These are phyloP conservation scores for Chromis chromis DNA, from an alignment of 2,797 vertebrate genomes.

Conservation along the genomic window DNA sequence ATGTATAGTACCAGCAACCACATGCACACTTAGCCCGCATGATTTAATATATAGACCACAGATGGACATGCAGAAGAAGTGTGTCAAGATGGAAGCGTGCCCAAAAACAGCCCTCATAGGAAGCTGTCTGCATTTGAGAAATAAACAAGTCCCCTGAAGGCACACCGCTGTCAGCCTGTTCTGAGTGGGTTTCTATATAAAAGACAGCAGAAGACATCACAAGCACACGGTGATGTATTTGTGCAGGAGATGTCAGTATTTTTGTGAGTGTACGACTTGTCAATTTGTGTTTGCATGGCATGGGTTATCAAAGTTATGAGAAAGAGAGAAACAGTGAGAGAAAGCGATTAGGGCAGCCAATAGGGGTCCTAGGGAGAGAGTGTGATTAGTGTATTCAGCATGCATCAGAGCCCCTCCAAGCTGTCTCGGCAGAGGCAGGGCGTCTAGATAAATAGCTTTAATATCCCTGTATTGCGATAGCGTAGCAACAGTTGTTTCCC, in stretches of 20 bases:
- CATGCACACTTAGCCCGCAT: conserved; percentile 16
- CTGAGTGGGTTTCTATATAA: conserved; percentile 27
- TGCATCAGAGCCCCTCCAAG: conserved; percentile 76
- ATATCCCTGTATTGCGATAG: conserved; percentile 76
- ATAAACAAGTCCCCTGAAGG: conserved; percentile 50
- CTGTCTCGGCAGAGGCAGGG: conserved; percentile 69
- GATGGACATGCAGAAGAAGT: conserved; percentile 60
- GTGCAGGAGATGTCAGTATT: conserved; percentile 30
- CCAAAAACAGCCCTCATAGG: conserved; percentile 53
- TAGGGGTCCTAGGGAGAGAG: conserved; percentile 65
- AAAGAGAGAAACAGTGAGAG: conserved; percentile 45
- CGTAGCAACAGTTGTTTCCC: conserved; percentile 83
- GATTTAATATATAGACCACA: conserved; percentile 47
- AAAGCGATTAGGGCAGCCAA: conserved; percentile 64
- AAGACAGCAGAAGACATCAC: conserved; percentile 7
- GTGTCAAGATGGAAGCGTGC: conserved; percentile 53
- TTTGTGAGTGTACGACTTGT: conserved; percentile 50
- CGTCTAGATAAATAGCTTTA: conserved; percentile 82
- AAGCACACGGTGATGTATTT: conserved; percentile 35
- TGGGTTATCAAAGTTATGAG: conserved; percentile 63
- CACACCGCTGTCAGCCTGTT: conserved; percentile 38
- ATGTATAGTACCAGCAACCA: conserved; percentile 10
- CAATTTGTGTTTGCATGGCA: conserved; percentile 50
- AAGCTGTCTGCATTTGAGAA: conserved; percentile 60
- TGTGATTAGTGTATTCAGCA: conserved; percentile 82